A percentile compares a stretch with the other conserved stretches of the same genome.
These are phyloP conservation scores for Porites lobata DNA, from an alignment of 92 coral and sea anemone genomes.

Conservation along the genomic window DNA sequence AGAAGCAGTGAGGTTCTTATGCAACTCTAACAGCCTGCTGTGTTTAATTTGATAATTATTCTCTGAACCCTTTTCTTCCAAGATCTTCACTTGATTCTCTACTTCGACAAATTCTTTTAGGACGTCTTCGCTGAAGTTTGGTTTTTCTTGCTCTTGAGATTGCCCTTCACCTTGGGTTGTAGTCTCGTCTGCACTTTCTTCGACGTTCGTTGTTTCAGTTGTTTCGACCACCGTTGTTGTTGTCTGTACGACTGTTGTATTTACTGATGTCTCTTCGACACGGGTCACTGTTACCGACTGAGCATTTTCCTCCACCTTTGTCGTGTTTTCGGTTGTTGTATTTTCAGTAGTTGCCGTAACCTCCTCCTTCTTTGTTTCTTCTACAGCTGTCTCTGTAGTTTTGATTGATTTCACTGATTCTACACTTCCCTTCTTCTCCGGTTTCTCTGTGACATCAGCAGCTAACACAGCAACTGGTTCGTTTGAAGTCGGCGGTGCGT, in stretches of 20 bases:
- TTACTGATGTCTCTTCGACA: too few species aligned
- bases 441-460: conserved; percentile 4
- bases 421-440: conserved; percentile 4
- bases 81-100: conserved; percentile 72
- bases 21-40: conserved; percentile 71
- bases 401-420: conserved; percentile 14
- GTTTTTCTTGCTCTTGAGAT: conserved; percentile 71
- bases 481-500: conserved; percentile 16
- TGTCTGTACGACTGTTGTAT: neutral
- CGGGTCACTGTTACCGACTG: too few species aligned
- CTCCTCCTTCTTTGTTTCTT: neutral
- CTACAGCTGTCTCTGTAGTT: neutral
- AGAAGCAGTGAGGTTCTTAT: conserved; percentile 62
- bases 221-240: neutral
- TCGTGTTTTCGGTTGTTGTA: neutral
- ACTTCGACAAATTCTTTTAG: conserved; percentile 84
- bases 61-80: conserved; percentile 75
- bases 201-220: conserved; percentile 2
- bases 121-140: conserved; percentile 85
- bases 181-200: conserved; percentile 39
- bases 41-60: conserved; percentile 71
- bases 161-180: conserved; percentile 46
- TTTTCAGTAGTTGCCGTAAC: too few species aligned
- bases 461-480: neutral
- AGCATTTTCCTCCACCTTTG: conserved; percentile 19